Percentiles rank a stretch among this genome's conserved stretches.
phyloP scores from a whole-genome alignment of 2,888 invertebrate species.

The Epinotia brunnichana region DNA sequence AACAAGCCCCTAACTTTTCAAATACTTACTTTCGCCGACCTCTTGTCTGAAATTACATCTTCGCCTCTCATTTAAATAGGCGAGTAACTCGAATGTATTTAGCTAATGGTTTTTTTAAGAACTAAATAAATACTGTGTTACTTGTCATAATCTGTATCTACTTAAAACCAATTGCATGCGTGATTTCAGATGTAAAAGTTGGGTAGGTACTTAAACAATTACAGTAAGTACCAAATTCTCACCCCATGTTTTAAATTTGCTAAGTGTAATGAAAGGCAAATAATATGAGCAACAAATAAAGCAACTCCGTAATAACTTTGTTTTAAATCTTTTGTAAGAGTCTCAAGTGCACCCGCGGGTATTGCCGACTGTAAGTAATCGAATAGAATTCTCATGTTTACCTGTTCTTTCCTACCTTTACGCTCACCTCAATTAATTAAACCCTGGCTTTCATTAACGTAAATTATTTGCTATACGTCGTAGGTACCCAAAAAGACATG shows the following conservation, averaged over 20 bases:
- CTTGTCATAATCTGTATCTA: not conserved
- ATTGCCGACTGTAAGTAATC: slow-evolving; percentile 32
- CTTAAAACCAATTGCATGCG: not conserved
- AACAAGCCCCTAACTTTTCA: slow-evolving; percentile 64
- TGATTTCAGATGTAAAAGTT: too few species aligned
- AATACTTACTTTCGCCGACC: slow-evolving; percentile 56
- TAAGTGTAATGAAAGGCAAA: slow-evolving; percentile 5
- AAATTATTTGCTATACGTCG: slow-evolving; percentile 46
- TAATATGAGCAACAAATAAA: slow-evolving; percentile 25
- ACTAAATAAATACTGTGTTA: not conserved
- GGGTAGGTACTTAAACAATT: too few species aligned
- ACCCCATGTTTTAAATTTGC: not conserved
- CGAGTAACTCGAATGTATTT: slow-evolving; percentile 33
- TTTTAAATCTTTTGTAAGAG: slow-evolving; percentile 35
- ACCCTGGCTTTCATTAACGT: slow-evolving; percentile 51
- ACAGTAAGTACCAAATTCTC: not conserved
- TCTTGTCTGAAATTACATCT: slow-evolving; percentile 41
- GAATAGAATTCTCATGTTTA: slow-evolving; percentile 39
- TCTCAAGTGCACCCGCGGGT: slow-evolving; percentile 32
- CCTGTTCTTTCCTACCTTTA: slow-evolving; percentile 38
- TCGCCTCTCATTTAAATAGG: slow-evolving; percentile 30
- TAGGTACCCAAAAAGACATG: slow-evolving; percentile 32
- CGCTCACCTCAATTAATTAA: slow-evolving; percentile 50
- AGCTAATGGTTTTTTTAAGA: slow-evolving; percentile 17
- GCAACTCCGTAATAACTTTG: slow-evolving; percentile 27